A percentile compares a stretch with the other conserved stretches of the same genome.
Conservation (phyloP, 2,113 vertebrate genomes). For the Otis tarda region DNA sequence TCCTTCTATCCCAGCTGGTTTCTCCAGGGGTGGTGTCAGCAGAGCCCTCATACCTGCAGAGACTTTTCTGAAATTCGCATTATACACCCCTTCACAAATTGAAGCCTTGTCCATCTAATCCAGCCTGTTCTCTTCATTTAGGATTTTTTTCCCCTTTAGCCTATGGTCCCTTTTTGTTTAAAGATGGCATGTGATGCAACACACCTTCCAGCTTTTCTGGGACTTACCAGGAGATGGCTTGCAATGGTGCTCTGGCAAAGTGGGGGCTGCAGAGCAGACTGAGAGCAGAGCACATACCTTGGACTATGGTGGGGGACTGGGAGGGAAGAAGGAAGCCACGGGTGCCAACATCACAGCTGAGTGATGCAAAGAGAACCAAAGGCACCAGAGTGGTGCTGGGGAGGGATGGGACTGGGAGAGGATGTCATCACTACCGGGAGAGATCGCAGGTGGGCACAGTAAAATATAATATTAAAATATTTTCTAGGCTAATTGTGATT, state of each 20-base stretch:
- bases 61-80: background rate
- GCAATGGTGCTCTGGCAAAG: background rate
- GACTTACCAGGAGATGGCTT: too few species aligned
- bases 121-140: background rate
- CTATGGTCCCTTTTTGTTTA: background rate
- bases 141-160: background rate
- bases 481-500: background rate
- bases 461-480: background rate
- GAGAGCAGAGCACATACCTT: background rate
- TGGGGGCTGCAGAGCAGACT: background rate
- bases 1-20: background rate
- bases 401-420: background rate
- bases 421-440: background rate
- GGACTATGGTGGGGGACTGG: fast-evolving
- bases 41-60: background rate
- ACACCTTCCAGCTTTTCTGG: background rate
- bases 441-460: background rate
- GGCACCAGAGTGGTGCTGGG: fast-evolving
- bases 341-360: background rate
- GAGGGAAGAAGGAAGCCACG: fast-evolving
- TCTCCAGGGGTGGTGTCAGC: background rate
- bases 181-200: fast-evolving
- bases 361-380: background rate
- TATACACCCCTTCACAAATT: background rate
- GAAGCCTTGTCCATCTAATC: background rate